A percentile compares a stretch with the other conserved stretches of the same genome.
Conservation (phyloP, 2,797 vertebrate species). For the Lophotriccus pileatus region DNA sequence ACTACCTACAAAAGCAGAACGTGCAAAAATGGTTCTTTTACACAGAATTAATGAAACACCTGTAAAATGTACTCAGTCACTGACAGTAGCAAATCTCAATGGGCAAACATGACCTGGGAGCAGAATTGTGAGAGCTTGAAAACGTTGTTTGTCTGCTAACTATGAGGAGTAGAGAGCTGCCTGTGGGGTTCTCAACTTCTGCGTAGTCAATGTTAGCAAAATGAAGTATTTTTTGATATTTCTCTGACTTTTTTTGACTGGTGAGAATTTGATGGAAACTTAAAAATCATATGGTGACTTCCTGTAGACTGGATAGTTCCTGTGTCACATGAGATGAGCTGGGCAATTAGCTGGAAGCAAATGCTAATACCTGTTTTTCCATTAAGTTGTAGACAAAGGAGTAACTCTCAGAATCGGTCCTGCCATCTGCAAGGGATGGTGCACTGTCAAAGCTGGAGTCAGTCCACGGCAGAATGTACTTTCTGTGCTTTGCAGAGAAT, state of each 20-base stretch:
- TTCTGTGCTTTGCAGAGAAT: neutral
- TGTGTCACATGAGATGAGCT: neutral
- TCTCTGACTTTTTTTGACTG: neutral
- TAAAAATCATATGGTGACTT: neutral
- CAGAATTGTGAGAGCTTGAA: neutral
- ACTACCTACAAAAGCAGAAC: neutral
- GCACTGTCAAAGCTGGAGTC: neutral
- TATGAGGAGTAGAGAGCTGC: neutral
- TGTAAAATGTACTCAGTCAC: neutral
- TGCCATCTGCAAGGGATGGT: neutral
- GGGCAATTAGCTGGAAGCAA: neutral
- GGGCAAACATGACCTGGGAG: neutral
- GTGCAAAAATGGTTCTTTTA: neutral
- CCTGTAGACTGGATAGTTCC: neutral
- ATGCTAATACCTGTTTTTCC: neutral
- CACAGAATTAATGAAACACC: neutral
- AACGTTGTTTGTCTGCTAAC: neutral
- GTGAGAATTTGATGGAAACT: neutral
- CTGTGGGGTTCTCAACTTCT: neutral
- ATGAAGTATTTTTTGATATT: neutral
- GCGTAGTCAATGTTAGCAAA: neutral
- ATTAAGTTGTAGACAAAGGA: neutral
- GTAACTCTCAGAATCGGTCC: neutral
- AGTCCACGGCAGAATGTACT: neutral
- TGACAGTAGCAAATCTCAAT: neutral